Evolutionary conservation across 2,888 invertebrate genomes (phyloP), one percentile per base, ranked within the genome.

Genomic region (Hydriomena furcata): DNA sequence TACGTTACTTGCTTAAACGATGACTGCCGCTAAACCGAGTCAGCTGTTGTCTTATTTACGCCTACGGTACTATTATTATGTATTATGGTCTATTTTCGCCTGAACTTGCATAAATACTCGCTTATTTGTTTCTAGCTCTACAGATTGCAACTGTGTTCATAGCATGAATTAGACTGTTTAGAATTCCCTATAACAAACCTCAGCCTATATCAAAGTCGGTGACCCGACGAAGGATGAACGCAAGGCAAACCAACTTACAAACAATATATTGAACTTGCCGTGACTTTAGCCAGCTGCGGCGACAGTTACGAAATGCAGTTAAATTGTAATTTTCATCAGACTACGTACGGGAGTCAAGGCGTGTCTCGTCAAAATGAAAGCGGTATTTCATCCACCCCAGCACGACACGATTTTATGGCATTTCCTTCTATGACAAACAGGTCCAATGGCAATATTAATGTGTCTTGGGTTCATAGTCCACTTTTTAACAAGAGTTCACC

Each of bases 291-390:
- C 8, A 43, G 24, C 52, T 52, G 38, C 10, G 32, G 0, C 17
- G 41, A 21, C 31, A 51, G 51, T 68, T 64, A 65, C 60, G 68
- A 70, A 70, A 71, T 56, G 47, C 25, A 58, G 58, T 55, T 57
- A 54, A 57, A 58, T 54, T 55, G 55, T 58, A 53, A 64, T 61
- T 53, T 56, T 40, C 37, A 52, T 50, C 47, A 36, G 51, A 40
- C 31, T 27, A 42, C 25, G 50, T 44, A 43, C 42, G 47, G 48
- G 44, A 46, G 32, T 10, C 36, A 28, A 41, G 56, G 53, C 51
- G 55, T 53, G 53, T 31, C 55, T 37, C 45, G 35, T 30, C 46
- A 41, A 52, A 44, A 55, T 52, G 37, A 40, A 52, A 31, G 46
- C 34, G 34, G 35, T 47, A 55, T 31, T 21, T 55, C 40, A 54